phyloP scores from a whole-genome alignment of 2,113 vertebrate species.

The Rattus rattus region DNA sequence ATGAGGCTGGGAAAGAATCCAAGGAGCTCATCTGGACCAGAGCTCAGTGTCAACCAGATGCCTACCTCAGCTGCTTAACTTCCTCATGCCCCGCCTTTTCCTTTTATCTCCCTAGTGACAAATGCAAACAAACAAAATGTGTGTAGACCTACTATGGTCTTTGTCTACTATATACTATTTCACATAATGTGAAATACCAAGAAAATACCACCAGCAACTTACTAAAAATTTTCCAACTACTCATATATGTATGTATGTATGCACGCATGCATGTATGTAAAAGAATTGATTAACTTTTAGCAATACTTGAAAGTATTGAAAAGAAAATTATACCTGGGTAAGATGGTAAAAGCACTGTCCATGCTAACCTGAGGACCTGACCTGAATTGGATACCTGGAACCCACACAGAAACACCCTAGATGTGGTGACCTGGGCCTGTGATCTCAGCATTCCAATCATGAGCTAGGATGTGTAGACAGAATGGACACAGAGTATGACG shows the following conservation, averaged over 20 bases:
- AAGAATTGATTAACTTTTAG: neutral
- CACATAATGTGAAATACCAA: neutral
- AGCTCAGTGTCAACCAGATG: neutral
- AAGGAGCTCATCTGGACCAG: neutral
- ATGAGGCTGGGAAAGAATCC: neutral
- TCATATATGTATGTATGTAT: neutral
- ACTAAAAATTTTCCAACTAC: slow-evolving; percentile 22
- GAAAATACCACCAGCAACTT: neutral
- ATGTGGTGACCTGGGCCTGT: neutral
- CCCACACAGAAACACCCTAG: neutral
- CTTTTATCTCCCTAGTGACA: neutral
- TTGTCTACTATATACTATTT: neutral
- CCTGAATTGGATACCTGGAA: neutral
- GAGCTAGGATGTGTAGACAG: neutral
- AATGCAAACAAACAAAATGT: neutral
- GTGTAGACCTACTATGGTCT: neutral
- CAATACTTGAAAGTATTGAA: slow-evolving; percentile 26
- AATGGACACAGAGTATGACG: neutral
- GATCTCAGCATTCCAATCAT: neutral
- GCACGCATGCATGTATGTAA: neutral
- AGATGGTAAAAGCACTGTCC: neutral
- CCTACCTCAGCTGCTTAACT: neutral
- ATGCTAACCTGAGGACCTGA: neutral
- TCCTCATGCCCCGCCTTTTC: neutral
- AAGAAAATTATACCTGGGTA: neutral